Evolutionary conservation across 1,140 invertebrate genomes (phyloP).

Genomic region (Hyposmocoma kahamanoa): DNA sequence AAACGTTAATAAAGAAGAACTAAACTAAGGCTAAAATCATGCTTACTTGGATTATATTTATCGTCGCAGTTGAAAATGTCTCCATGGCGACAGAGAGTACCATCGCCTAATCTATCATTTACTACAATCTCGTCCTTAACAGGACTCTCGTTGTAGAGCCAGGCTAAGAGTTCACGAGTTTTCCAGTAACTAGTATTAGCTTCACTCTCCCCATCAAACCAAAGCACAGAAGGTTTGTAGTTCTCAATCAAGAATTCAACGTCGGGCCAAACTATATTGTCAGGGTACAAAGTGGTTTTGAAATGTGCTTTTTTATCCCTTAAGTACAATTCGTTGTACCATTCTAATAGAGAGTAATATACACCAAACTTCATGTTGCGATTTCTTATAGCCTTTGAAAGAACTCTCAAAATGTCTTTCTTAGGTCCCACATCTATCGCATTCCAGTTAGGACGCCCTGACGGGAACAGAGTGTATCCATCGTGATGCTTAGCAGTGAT

Average conservation of each 20-base stretch:
- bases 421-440: conserved; percentile 89
- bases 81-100: conserved; percentile 89
- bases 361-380: conserved; percentile 86
- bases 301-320: conserved; percentile 82
- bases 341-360: conserved; percentile 93
- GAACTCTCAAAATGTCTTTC: conserved; percentile 85
- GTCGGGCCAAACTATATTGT: conserved; percentile 83
- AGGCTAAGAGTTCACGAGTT: conserved; percentile 87
- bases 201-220: conserved; percentile 96
- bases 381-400: conserved; percentile 81
- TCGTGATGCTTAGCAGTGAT: conserved; percentile 96
- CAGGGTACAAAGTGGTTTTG: conserved; percentile 78
- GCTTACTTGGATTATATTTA: too few species aligned
- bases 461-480: conserved; percentile 93
- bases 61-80: conserved; percentile 90
- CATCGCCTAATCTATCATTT: conserved; percentile 91
- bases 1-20: too few species aligned
- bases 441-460: conserved; percentile 92
- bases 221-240: conserved; percentile 92
- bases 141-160: conserved; percentile 96
- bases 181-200: conserved; percentile 87
- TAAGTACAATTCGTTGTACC: conserved; percentile 91
- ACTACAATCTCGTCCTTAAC: conserved; percentile 91
- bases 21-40: too few species aligned
- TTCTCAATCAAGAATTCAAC: conserved; percentile 81